Conservation (phyloP, 2,888 invertebrate genomes). For the Eristalinus sepulchralis region DNA sequence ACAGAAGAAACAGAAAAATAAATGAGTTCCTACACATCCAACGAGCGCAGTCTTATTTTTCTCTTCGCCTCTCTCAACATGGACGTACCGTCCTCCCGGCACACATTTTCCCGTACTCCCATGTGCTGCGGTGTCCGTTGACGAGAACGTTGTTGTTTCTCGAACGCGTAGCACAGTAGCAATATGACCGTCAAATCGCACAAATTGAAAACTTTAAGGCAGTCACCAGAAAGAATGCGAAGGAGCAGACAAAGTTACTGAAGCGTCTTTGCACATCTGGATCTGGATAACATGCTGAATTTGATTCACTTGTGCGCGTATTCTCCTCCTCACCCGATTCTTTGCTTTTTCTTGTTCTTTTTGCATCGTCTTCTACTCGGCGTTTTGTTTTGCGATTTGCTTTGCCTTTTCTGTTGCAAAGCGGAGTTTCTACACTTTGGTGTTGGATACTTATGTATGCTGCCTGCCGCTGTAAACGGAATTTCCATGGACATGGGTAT, state of each 20-base stretch:
- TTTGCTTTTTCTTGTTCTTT: not conserved
- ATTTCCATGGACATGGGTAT: slow-evolving; percentile 19
- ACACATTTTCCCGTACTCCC: slow-evolving; percentile 9
- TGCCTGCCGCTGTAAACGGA: slow-evolving; percentile 13
- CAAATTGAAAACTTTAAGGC: slow-evolving; percentile 61
- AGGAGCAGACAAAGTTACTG: slow-evolving; percentile 15
- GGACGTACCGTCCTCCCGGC: slow-evolving; percentile 27
- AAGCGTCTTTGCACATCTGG: slow-evolving; percentile 57
- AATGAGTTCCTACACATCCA: not conserved
- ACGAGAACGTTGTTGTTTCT: slow-evolving; percentile 28
- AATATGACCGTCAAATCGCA: slow-evolving; percentile 63
- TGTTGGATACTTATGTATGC: not conserved
- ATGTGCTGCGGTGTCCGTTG: slow-evolving; percentile 6
- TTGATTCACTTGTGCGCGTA: slow-evolving; percentile 34
- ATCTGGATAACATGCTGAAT: slow-evolving; percentile 33
- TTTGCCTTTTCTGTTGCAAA: not conserved
- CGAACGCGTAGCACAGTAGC: slow-evolving; percentile 67
- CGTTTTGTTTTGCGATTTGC: not conserved
- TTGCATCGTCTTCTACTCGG: not conserved
- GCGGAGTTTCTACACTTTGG: not conserved
- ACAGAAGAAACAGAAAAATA: slow-evolving; percentile 17
- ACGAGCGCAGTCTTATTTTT: slow-evolving; percentile 21
- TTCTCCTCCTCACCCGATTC: slow-evolving; percentile 20
- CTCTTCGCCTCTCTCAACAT: slow-evolving; percentile 27
- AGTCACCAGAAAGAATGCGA: slow-evolving; percentile 9